Conservation (phyloP, 2,888 invertebrate species). For the Acrobasis repandana region DNA sequence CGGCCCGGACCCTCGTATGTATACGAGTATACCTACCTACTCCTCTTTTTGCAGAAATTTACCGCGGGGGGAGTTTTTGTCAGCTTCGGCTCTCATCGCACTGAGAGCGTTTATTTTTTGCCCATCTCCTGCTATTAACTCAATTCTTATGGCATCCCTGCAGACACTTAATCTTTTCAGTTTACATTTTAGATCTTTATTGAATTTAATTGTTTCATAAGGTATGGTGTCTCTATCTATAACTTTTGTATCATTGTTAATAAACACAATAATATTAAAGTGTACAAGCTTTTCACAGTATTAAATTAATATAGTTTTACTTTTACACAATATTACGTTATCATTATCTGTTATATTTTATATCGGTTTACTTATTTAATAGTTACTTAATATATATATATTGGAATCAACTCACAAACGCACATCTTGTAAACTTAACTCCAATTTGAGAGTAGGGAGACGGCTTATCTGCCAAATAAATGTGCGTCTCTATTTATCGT, state of each 20-base stretch:
- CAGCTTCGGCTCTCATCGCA: neutral
- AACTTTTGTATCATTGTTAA: too few species aligned
- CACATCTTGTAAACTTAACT: too few species aligned
- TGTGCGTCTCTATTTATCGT: neutral
- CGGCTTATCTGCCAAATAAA: neutral
- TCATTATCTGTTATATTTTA: too few species aligned
- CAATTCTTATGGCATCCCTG: conserved; percentile 3
- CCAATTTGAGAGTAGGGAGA: neutral
- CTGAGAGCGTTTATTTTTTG: conserved; percentile 13
- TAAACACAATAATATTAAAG: too few species aligned
- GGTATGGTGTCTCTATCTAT: too few species aligned
- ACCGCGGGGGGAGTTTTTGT: conserved; percentile 7
- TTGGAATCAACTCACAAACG: too few species aligned
- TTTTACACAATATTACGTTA: too few species aligned
- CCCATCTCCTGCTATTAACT: conserved; percentile 13
- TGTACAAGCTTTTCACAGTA: too few species aligned
- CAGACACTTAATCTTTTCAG: neutral
- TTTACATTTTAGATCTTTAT: neutral
- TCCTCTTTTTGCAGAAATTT: conserved; percentile 12
- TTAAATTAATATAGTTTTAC: too few species aligned
- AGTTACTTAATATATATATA: too few species aligned
- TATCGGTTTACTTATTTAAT: too few species aligned
- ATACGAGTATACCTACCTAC: too few species aligned
- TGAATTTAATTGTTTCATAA: neutral
- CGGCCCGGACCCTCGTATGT: neutral